A percentile compares a stretch with the other conserved stretches of the same genome.
Evolutionary conservation across 2,888 invertebrate species (phyloP).

Genomic region (Poecilus cupreus): DNA sequence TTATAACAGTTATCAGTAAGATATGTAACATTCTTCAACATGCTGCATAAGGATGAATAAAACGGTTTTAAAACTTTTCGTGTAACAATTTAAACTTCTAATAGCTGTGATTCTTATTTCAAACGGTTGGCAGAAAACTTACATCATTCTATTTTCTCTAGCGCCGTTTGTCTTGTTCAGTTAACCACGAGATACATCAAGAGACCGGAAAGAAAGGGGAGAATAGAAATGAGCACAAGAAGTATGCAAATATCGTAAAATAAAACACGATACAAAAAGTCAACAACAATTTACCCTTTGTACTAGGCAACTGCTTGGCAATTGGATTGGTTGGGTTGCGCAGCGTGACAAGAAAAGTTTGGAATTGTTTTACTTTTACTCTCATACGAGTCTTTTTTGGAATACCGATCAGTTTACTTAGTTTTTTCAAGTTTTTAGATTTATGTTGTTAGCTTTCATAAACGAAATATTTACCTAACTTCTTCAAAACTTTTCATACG

Average conservation of each 20-base stretch:
- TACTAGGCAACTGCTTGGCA: not conserved
- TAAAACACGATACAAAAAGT: constrained; percentile 1
- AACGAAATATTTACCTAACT: not conserved
- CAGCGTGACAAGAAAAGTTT: not conserved
- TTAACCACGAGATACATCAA: not conserved
- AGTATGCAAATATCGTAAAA: constrained; percentile 28
- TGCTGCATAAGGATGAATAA: no score
- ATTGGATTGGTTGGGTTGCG: not conserved
- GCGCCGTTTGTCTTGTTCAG: constrained; percentile 27
- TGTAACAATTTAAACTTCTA: not conserved
- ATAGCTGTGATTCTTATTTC: constrained; percentile 13
- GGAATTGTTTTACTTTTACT: not conserved
- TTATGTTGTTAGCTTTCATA: not conserved
- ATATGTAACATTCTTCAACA: no score
- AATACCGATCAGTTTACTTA: constrained; percentile 12
- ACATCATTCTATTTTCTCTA: constrained; percentile 13
- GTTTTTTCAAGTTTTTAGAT: not conserved
- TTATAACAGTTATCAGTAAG: no score
- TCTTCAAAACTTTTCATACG: no score
- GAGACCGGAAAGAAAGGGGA: not conserved
- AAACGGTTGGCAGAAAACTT: constrained; percentile 29
- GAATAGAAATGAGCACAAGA: constrained; percentile 36
- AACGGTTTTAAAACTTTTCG: constrained; percentile 15
- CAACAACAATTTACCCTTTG: not conserved
- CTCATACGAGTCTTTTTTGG: not conserved